Evolutionary conservation across 1,140 invertebrate species (phyloP).

Genomic region (Grapholita molesta): DNA sequence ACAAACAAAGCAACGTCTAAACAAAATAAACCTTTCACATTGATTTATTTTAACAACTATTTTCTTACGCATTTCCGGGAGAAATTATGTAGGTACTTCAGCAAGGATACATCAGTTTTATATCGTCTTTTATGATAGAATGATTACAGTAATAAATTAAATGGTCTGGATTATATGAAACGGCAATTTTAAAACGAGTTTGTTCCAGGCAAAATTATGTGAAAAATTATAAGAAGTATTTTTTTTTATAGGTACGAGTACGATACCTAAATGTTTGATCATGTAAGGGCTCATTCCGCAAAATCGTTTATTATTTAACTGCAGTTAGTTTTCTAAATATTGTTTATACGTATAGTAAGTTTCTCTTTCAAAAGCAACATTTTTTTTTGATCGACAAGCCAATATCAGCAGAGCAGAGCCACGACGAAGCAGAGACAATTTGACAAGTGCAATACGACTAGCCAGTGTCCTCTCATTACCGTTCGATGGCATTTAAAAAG

Average conservation of each 20-base stretch:
- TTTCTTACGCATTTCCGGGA: not conserved
- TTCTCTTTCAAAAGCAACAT: too few species aligned
- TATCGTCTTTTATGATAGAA: not conserved
- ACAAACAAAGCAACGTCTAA: slow-evolving; percentile 19
- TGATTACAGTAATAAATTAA: not conserved
- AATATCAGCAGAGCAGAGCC: not conserved
- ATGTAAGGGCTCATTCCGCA: not conserved
- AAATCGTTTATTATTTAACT: not conserved
- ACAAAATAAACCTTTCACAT: slow-evolving; percentile 30
- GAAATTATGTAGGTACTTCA: not conserved
- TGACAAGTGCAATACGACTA: not conserved
- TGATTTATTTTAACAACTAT: slow-evolving; percentile 33
- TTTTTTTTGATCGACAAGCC: too few species aligned
- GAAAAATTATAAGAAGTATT: too few species aligned
- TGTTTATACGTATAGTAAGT: too few species aligned
- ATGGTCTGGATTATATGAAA: not conserved
- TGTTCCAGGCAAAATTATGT: not conserved
- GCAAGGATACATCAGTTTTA: not conserved
- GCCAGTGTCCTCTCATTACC: not conserved
- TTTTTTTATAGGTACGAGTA: too few species aligned
- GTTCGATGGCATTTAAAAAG: not conserved
- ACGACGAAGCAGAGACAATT: not conserved
- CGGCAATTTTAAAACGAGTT: not conserved
- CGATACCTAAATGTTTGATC: not conserved
- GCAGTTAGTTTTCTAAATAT: not conserved